Evolutionary conservation across 2,797 vertebrate genomes (phyloP), one percentile per base, ranked within the genome.

Genomic region (Holocentrus rufus): DNA sequence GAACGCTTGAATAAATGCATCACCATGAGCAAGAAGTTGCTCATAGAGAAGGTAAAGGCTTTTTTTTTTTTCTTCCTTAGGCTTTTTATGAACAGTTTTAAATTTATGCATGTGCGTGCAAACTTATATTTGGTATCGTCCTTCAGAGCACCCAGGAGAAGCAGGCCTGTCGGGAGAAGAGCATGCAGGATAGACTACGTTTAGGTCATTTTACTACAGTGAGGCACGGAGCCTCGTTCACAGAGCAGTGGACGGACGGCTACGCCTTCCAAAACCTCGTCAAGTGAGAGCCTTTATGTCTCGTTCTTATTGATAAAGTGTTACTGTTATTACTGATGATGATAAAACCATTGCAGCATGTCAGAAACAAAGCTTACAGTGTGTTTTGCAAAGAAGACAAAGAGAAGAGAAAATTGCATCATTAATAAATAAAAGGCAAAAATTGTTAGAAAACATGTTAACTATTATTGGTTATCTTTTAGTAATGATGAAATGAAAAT

Each of bases 1-100:
- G 98, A 99, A 93, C 96, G 97, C 77, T 95, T 99, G 95, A 99
- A 99, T 94, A 99, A 99, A 91, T 99, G 98, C 88, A 99, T 99
- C 93, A 97, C 95, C 74, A 99, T 99, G 98, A 99, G 97, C 92
- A 99, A 99, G 93, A 99, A 98, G 87, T 92, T 99, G 91, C 95
- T 99, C 23, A 96, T 99, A 92, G 97, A 99, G 92, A 99, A 99
- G 95, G 98, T 98, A 92, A 85, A 39, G 20, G 0, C 34, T 1
- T 5, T 31, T 1, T 55, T 31, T 1, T 55, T 70, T 52, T 55
- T 61, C 67, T 70, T 5, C 5, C 3, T 67, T 17, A 20, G 6
- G 2, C 11, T 3, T 2, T 39, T 65, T 2, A 27, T 52, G 1
- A 9, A 27, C 20, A 25, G 7, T 20, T 47, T 0, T 13, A 18